Base-by-base conservation (phyloP, 2,888 invertebrate species). In the Tenthredo scrophulariae region DNA sequence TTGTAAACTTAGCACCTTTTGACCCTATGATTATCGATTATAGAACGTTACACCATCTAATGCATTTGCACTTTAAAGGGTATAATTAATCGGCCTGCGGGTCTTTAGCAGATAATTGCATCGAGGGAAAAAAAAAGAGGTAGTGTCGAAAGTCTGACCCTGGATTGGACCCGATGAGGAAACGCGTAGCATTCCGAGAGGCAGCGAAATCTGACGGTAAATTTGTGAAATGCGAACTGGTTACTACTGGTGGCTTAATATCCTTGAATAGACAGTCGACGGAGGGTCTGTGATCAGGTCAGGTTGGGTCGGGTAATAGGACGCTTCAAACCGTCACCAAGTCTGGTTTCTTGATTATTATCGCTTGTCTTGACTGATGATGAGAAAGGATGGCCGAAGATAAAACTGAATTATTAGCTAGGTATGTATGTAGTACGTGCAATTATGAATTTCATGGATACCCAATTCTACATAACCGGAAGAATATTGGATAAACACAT, bases 131-230 rank as follows among this genome's bases (percentile, higher is more conserved):
- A 29, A 50, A 43, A 7, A n/a, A 9, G 50, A 50, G 54, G 9
- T 65, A 6, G 40, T 62, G 80, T 80, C 80, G 29, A 77, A 54
- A 40, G 62, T 62, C 43, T 26, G 65, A 80, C 50, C 54, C 29
- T 74, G 72, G 72, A 13, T n/a, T 43, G 72, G 40, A 65, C 62
- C 58, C 3, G 80, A n/a, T 13, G 22, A 62, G 62, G 62, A 58
- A 58, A 40, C 43, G 62, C 37, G 40, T 62, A 10, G 62, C 80
- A 65, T 80, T 80, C 65, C 65, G 37, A n/a, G 62, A 43, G 26
- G 37, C 80, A 80, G 80, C 80, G 80, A 80, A 40, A 80, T 22
- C 80, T 80, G 62, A 65, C 80, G 80, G 80, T 65, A 62, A 10
- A 33, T 80, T 80, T 58, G 40, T 37, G 65, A 80, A 43, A 80